Base-by-base conservation (phyloP, 2,888 invertebrate genomes). In the Byasa hedistus region DNA sequence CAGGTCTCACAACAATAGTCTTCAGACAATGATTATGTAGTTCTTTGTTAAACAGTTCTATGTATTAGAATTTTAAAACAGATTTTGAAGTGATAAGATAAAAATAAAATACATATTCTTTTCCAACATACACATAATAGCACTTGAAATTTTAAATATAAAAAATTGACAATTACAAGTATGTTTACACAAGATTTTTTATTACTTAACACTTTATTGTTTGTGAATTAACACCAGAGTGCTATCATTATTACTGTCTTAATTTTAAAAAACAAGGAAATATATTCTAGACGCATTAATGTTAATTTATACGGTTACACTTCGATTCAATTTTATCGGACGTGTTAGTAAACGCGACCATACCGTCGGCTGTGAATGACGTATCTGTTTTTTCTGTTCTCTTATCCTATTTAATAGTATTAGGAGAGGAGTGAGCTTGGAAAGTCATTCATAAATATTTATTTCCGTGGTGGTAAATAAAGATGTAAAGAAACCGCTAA, bases 261-360 rank as follows among this genome's bases (percentile, higher is more conserved):
- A 54, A 52, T 56, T 44, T 54, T 65, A 55, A 54, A 22, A 57
- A 44, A 54, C 39, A 56, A 55, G 56, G 27, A 66, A 68, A 68
- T 62, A 39, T 60, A 70, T 68, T 69, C 69, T 69, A 75, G 73
- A 75, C 73, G 75, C 71, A 57, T 69, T 71, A 70, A 76, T 76
- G 76, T 68, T 79, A 81, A 82, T 80, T 76, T 79, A 82, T 79
- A 70, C 79, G 70, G 69, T 70, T 73, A 73, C 76, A 73, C 70
- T 73, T 69, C 75, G 70, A 71, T 71, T 68, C 71, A 75, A 76
- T 77, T 77, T 71, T 71, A 77, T 74, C 77, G 72, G 71, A 71
- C 75, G 70, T 71, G 71, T 68, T 72, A 71, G 74, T 73, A 65
- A 70, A 68, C 66, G 71, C 65, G 74, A 66, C 66, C 69, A 60